These are phyloP conservation scores for Cremastinae sp. DNA, from an alignment of 2,888 invertebrate species.

Conservation along the genomic window DNA sequence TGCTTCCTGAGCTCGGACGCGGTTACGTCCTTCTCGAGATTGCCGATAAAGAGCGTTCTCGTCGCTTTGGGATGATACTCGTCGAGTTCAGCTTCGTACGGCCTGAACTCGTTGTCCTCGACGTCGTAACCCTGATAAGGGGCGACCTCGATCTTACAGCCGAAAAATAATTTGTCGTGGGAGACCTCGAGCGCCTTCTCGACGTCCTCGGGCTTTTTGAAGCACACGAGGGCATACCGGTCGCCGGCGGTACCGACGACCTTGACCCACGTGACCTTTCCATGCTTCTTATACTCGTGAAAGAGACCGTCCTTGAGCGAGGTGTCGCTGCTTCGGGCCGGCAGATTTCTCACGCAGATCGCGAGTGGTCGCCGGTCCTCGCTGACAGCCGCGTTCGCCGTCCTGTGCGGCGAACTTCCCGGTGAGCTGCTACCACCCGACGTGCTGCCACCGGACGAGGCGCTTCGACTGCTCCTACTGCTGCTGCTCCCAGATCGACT, in stretches of 20 bases:
- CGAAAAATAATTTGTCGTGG: slow-evolving; percentile 98
- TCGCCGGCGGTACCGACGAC: slow-evolving; percentile 95
- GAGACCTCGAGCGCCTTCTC: slow-evolving; percentile 97
- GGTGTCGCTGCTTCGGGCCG: slow-evolving; percentile 94
- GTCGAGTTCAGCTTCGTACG: slow-evolving; percentile 96
- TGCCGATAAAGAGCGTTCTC: slow-evolving; percentile 96
- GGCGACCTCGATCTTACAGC: slow-evolving; percentile 97
- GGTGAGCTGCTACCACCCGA: slow-evolving; percentile 83
- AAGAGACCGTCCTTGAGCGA: slow-evolving; percentile 98
- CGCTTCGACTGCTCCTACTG: slow-evolving; percentile 78
- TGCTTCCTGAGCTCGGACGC: slow-evolving; percentile 93
- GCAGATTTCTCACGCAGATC: slow-evolving; percentile 94
- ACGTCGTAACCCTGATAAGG: slow-evolving; percentile 95
- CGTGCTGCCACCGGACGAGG: slow-evolving; percentile 82
- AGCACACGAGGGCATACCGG: slow-evolving; percentile 96
- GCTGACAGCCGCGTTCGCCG: slow-evolving; percentile 81
- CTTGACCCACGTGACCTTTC: slow-evolving; percentile 97
- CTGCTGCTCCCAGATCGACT: slow-evolving; percentile 82
- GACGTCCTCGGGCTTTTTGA: slow-evolving; percentile 98
- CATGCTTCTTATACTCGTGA: slow-evolving; percentile 99
- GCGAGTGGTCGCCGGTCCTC: slow-evolving; percentile 91
- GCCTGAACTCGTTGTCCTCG: slow-evolving; percentile 91
- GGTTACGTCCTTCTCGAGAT: slow-evolving; percentile 96
- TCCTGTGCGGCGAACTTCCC: slow-evolving; percentile 81
- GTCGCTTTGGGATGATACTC: slow-evolving; percentile 99